These are phyloP conservation scores for Mellilla xanthometata DNA, from an alignment of 2,888 invertebrate genomes.

Conservation along the genomic window DNA sequence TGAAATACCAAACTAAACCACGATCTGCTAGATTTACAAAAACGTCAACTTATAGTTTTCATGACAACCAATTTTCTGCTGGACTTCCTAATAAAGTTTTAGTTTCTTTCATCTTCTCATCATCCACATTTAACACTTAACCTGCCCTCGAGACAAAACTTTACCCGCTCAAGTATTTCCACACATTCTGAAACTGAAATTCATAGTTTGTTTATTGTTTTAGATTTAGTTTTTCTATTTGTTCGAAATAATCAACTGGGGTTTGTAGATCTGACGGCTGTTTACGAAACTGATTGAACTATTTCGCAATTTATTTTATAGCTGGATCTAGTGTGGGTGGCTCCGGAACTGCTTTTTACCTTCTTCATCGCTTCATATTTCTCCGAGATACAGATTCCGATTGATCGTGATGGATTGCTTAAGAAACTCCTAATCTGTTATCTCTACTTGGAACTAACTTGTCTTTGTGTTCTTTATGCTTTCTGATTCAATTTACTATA, in stretches of 20 bases:
- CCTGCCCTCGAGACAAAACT: constrained; percentile 31
- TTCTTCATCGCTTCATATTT: constrained; percentile 9
- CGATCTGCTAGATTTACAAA: too few species aligned
- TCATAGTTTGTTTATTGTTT: constrained; percentile 60
- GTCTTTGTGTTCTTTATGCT: too few species aligned
- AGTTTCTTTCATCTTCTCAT: too few species aligned
- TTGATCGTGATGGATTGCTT: constrained; percentile 10
- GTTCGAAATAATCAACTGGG: constrained; percentile 32
- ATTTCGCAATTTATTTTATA: constrained; percentile 18
- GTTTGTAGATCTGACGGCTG: constrained; percentile 33
- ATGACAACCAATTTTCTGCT: too few species aligned
- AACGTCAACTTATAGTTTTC: too few species aligned
- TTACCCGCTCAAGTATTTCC: constrained; percentile 35
- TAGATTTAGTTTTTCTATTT: constrained; percentile 41
- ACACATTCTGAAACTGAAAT: constrained; percentile 47
- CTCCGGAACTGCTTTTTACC: constrained; percentile 11
- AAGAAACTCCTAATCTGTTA: background rate
- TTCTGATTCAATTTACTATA: too few species aligned
- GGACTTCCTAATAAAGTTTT: too few species aligned
- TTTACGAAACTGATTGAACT: constrained; percentile 23
- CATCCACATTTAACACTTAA: too few species aligned
- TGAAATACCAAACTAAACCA: too few species aligned
- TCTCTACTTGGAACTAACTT: too few species aligned
- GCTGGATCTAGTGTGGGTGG: constrained; percentile 6
- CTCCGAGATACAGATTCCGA: constrained; percentile 10